Percentiles rank a stretch among this genome's conserved stretches.
Conservation (phyloP, 2,888 invertebrate genomes). For the Sisyra terminalis region DNA sequence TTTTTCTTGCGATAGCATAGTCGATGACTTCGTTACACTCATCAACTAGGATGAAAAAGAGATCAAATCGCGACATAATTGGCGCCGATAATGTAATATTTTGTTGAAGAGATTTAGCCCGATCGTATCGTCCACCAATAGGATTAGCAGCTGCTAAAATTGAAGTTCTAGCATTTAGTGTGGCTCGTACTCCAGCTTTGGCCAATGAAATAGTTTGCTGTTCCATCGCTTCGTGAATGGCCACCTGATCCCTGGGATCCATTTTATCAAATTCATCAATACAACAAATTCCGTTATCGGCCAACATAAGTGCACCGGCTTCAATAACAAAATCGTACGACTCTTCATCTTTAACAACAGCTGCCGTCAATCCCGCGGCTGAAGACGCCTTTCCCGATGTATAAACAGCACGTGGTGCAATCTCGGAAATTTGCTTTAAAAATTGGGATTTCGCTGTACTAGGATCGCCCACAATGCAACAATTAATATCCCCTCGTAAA, state of each 20-base stretch:
- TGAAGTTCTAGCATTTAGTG: slow-evolving; percentile 91
- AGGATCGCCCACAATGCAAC: slow-evolving; percentile 97
- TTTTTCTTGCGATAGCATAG: slow-evolving; percentile 91
- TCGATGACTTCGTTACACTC: slow-evolving; percentile 92
- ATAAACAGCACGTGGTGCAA: slow-evolving; percentile 91
- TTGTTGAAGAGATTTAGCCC: slow-evolving; percentile 83
- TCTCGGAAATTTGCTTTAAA: slow-evolving; percentile 81
- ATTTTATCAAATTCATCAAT: slow-evolving; percentile 99
- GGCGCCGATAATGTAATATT: slow-evolving; percentile 89
- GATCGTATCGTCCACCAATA: slow-evolving; percentile 90
- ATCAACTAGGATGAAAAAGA: slow-evolving; percentile 96
- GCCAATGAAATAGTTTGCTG: slow-evolving; percentile 98
- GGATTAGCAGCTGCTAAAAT: slow-evolving; percentile 98
- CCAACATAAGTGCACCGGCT: slow-evolving; percentile 98
- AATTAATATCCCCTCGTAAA: slow-evolving; percentile 90
- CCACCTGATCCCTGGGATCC: slow-evolving; percentile 94
- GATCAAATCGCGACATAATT: slow-evolving; percentile 97
- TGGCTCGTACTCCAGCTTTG: slow-evolving; percentile 95
- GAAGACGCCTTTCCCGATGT: slow-evolving; percentile 97
- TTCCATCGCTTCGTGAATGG: slow-evolving; percentile 99
- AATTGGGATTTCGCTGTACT: slow-evolving; percentile 98
- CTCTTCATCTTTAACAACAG: slow-evolving; percentile 96
- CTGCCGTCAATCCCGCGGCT: slow-evolving; percentile 96
- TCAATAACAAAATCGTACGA: slow-evolving; percentile 98
- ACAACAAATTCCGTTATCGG: slow-evolving; percentile 96